Evolutionary conservation across 2,113 vertebrate genomes (phyloP), one percentile per base, ranked within the genome.

Genomic region (Phycodurus eques): DNA sequence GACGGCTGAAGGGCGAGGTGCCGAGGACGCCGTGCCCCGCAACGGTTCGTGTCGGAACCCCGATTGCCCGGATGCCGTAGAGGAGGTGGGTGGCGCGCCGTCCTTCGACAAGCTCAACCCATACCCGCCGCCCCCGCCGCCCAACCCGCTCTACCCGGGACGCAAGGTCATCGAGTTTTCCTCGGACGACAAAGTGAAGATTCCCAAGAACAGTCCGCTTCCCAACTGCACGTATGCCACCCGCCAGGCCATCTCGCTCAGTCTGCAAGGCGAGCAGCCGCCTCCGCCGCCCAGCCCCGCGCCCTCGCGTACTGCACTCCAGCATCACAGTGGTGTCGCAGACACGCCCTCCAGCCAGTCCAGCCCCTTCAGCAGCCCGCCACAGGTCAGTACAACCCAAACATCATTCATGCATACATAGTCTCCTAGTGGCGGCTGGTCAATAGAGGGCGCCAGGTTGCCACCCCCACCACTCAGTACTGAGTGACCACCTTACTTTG

Each of bases 201-300:
- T 99, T 76, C 96, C 98, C 13, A 98, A 95, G 74, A 98, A 99
- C 86, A 96, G 96, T 5, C 98, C 98, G 0, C 87, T 99, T 69
- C 97, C 98, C 76, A 99, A 99, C 90, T 99, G 98, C 70, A 99
- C 98, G 0, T 99, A 99, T 0, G 97, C 96, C 46, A 99, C 97
- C 0, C 92, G 98, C 43, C 98, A 99, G 92, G 98, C 98, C 80
- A 99, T 99, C 87, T 98, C 96, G 0, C 91, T 99, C 57, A 96
- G 97, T 87, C 91, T 99, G 14, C 96, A 96, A 84, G 95, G 93
- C 31, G 94, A 96, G 0, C 92, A 93, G 72, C 87, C 91, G 13
- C 43, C 43, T 85, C 83, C 0, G 79, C 94, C 95, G 35, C 92
- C 81, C 65, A 95, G 93, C 83, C 96, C 96, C 0, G 88, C 92